phyloP scores from a whole-genome alignment of 2,888 invertebrate genomes.

The Graphium colonna region DNA sequence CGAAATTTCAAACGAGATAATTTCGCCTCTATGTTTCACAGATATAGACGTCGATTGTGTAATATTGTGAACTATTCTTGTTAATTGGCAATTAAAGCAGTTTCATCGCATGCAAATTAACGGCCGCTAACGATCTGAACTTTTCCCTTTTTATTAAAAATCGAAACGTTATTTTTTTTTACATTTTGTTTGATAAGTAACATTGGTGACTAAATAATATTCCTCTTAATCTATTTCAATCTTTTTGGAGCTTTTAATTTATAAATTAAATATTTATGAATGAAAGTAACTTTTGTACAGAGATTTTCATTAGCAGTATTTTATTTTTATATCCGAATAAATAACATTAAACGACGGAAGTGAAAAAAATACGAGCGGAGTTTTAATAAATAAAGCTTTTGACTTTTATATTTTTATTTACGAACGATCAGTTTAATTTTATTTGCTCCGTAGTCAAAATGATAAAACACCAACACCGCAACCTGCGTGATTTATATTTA shows the following conservation, averaged over 20 bases:
- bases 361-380: background rate
- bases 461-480: slow-evolving; percentile 12
- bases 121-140: background rate
- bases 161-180: background rate
- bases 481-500: slow-evolving; percentile 10
- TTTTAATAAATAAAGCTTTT: background rate
- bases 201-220: too few relatives aligned
- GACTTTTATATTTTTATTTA: background rate
- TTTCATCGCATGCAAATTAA: background rate
- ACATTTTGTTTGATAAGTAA: too few relatives aligned
- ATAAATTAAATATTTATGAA: too few relatives aligned
- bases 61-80: background rate
- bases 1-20: too few relatives aligned
- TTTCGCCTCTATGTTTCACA: too few relatives aligned
- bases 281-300: too few relatives aligned
- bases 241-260: too few relatives aligned
- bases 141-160: background rate
- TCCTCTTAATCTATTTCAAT: too few relatives aligned
- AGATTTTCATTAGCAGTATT: too few relatives aligned
- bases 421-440: background rate
- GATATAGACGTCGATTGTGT: background rate
- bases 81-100: slow-evolving; percentile 5
- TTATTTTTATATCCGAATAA: background rate
- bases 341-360: background rate
- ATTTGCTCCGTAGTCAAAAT: slow-evolving; percentile 1